Percentiles rank a stretch among this genome's conserved stretches.
Evolutionary conservation across 2,888 invertebrate species (phyloP).

Genomic region (Trypoxylon attenuatum): DNA sequence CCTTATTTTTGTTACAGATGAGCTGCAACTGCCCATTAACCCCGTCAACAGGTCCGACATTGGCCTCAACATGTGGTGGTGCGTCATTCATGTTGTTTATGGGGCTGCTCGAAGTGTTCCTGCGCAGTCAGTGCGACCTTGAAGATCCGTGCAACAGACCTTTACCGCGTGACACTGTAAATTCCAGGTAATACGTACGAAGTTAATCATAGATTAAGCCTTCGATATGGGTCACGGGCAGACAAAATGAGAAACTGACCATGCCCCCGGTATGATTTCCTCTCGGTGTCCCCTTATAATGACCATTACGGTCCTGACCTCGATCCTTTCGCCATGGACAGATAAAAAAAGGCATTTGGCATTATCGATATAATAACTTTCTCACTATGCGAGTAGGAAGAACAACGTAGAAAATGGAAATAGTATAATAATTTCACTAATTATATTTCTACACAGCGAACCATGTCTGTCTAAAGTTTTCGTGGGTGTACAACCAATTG

Average conservation of each 20-base stretch:
- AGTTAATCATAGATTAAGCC: background rate
- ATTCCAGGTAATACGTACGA: constrained; percentile 60
- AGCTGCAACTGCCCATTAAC: constrained; percentile 88
- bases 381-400: too few relatives aligned
- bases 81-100: constrained; percentile 92
- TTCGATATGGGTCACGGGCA: constrained; percentile 11
- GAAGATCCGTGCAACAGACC: constrained; percentile 91
- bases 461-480: too few relatives aligned
- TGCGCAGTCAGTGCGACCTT: constrained; percentile 89
- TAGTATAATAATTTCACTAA: too few relatives aligned
- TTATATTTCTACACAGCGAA: too few relatives aligned
- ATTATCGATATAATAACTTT: too few relatives aligned
- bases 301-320: background rate
- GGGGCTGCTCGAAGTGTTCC: constrained; percentile 90
- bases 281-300: background rate
- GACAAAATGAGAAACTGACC: constrained; percentile 1
- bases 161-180: constrained; percentile 63
- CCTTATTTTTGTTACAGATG: constrained; percentile 60
- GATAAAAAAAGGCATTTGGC: background rate
- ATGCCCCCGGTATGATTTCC: background rate
- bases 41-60: constrained; percentile 86
- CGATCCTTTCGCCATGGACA: background rate
- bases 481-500: too few relatives aligned
- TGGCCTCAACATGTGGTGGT: constrained; percentile 90
- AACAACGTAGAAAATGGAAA: too few relatives aligned